phyloP scores from a whole-genome alignment of 2,113 vertebrate species.

The Paradoxurus hermaphroditus region DNA sequence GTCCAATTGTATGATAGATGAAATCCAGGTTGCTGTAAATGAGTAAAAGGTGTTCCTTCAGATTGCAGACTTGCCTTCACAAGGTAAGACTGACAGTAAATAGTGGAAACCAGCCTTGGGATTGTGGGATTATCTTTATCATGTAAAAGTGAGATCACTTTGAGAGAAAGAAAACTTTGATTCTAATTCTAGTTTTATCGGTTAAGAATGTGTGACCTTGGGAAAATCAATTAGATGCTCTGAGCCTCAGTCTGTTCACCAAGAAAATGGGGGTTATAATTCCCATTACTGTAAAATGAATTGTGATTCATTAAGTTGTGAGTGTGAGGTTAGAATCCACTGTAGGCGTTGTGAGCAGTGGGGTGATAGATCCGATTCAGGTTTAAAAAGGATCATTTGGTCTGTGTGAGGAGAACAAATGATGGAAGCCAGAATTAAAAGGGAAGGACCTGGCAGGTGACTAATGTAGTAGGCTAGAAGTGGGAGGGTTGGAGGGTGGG shows the following conservation, averaged over 20 bases:
- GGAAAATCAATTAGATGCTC: background rate
- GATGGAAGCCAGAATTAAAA: background rate
- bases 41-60: background rate
- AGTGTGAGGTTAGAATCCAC: background rate
- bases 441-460: fast-evolving
- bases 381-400: background rate
- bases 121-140: background rate
- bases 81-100: background rate
- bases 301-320: background rate
- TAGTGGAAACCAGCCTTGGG: background rate
- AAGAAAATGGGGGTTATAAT: background rate
- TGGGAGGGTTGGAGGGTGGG: fast-evolving
- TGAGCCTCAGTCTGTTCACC: background rate
- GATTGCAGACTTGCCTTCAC: background rate
- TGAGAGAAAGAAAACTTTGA: no score
- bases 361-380: background rate
- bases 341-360: background rate
- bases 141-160: no score
- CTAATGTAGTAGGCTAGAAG: background rate
- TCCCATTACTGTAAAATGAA: no score
- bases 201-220: background rate
- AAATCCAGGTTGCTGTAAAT: background rate
- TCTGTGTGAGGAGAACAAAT: background rate
- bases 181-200: background rate
- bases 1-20: background rate